A percentile compares a stretch with the other conserved stretches of the same genome.
These are phyloP conservation scores for Scartelaos histophorus DNA, from an alignment of 2,113 vertebrate genomes.

Conservation along the genomic window DNA sequence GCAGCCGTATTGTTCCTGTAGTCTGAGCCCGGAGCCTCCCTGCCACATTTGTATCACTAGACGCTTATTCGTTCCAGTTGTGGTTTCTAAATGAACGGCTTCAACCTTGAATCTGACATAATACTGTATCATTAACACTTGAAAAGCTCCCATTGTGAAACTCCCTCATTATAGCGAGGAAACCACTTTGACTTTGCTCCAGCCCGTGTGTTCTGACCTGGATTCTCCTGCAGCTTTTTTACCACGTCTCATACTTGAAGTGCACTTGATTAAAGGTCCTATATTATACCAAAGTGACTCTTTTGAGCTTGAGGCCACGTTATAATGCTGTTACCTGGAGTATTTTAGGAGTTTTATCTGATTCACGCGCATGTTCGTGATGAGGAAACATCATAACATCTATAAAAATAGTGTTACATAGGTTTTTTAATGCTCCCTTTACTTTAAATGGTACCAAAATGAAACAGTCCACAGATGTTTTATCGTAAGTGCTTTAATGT, in stretches of 20 bases:
- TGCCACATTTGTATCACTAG: not conserved
- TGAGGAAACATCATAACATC: no score
- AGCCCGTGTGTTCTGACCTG: not conserved
- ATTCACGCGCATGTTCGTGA: no score
- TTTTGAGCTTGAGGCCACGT: no score
- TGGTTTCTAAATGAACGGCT: not conserved
- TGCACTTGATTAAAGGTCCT: not conserved
- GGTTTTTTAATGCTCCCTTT: not conserved
- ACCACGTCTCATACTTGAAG: not conserved
- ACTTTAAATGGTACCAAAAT: not conserved
- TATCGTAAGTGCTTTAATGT: constrained; percentile 66
- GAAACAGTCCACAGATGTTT: not conserved
- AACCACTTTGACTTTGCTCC: not conserved
- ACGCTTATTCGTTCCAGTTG: not conserved
- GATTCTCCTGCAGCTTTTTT: not conserved
- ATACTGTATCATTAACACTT: not conserved
- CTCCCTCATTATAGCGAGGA: not conserved
- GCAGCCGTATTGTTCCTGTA: no score
- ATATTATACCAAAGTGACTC: no score
- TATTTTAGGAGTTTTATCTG: no score
- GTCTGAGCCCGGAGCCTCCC: not conserved
- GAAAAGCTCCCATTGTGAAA: not conserved
- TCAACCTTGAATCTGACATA: constrained; percentile 5
- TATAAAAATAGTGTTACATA: no score
- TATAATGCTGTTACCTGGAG: no score